Evolutionary conservation across 64 coral and sea anemone species (phyloP).

Genomic region (Trachythela sp.): DNA sequence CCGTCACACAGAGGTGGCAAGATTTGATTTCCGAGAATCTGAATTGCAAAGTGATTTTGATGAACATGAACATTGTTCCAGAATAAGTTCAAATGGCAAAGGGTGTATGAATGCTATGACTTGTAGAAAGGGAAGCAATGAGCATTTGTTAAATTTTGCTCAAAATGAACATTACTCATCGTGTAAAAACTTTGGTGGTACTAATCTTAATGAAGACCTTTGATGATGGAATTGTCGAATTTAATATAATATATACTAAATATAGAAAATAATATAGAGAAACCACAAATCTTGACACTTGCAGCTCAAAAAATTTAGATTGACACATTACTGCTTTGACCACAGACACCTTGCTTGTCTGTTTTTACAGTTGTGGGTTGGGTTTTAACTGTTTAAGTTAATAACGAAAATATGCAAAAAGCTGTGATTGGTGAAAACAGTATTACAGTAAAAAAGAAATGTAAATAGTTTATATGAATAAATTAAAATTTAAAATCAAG

Average conservation of each 20-base stretch:
- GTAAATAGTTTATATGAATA: too few species aligned
- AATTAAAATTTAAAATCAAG: too few species aligned
- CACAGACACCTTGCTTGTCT: too few species aligned
- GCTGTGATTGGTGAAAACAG: too few species aligned
- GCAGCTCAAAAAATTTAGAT: too few species aligned
- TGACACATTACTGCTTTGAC: too few species aligned
- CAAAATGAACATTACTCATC: not conserved
- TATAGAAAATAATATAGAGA: too few species aligned
- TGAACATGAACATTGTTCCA: not conserved
- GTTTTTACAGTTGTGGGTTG: too few species aligned
- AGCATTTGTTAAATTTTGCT: not conserved
- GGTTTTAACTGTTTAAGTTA: too few species aligned
- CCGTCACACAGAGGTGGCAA: not conserved
- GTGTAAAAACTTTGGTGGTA: not conserved
- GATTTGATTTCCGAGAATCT: not conserved
- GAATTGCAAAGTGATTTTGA: not conserved
- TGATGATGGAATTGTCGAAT: not conserved
- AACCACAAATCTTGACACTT: too few species aligned
- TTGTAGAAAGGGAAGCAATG: not conserved
- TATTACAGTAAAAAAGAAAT: too few species aligned
- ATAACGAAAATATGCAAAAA: too few species aligned
- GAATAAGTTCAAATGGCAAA: not conserved
- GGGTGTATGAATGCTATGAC: not conserved
- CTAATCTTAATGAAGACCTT: not conserved
- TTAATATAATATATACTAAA: not conserved